A percentile compares a stretch with the other conserved stretches of the same genome.
Evolutionary conservation across 1,140 invertebrate species (phyloP).

Genomic region (Listronotus oregonensis): DNA sequence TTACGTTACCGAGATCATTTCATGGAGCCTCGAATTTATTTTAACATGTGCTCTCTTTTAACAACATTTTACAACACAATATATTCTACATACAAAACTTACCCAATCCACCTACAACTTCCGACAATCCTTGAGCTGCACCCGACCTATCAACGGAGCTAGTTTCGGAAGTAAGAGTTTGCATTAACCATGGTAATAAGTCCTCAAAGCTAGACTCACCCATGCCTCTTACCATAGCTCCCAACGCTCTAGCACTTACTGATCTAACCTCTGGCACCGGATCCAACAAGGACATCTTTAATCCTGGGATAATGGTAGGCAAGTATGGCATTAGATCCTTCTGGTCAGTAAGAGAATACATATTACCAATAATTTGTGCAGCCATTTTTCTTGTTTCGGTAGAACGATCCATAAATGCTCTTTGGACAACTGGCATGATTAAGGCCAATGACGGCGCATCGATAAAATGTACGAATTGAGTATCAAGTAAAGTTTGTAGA

Average conservation of each 20-base stretch:
- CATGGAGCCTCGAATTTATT: too few species aligned
- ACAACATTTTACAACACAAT: background rate
- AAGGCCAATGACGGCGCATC: slow-evolving; percentile 97
- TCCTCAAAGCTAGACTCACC: slow-evolving; percentile 95
- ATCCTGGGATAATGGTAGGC: slow-evolving; percentile 93
- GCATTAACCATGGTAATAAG: slow-evolving; percentile 96
- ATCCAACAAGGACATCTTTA: slow-evolving; percentile 95
- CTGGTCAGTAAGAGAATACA: slow-evolving; percentile 98
- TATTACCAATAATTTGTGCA: slow-evolving; percentile 98
- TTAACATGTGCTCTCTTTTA: too few species aligned
- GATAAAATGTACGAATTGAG: slow-evolving; percentile 99
- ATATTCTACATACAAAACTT: background rate
- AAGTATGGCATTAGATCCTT: slow-evolving; percentile 97
- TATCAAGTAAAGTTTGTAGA: slow-evolving; percentile 91
- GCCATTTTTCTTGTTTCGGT: slow-evolving; percentile 99
- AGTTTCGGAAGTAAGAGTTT: slow-evolving; percentile 93
- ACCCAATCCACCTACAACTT: slow-evolving; percentile 89
- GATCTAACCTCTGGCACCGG: slow-evolving; percentile 91
- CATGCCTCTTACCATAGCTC: slow-evolving; percentile 97
- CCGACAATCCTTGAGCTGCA: slow-evolving; percentile 94
- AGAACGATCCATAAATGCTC: slow-evolving; percentile 95
- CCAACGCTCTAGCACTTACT: slow-evolving; percentile 91
- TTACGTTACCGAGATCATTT: too few species aligned
- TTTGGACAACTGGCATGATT: slow-evolving; percentile 98
- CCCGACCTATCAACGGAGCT: slow-evolving; percentile 96